Conservation (phyloP, 2,888 invertebrate genomes). For the Taenaris catops region DNA sequence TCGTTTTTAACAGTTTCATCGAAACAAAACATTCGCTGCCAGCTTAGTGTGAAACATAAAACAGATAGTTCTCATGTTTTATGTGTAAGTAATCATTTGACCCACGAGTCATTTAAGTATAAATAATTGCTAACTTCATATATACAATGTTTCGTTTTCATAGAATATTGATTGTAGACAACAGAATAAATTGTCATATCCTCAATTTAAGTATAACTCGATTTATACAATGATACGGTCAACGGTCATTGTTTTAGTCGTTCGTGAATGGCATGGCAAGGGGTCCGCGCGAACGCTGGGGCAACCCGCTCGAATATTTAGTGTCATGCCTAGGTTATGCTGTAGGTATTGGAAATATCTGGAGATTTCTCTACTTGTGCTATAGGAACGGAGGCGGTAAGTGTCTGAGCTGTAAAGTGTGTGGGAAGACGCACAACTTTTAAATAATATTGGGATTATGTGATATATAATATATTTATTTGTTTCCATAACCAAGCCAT, state of each 20-base stretch:
- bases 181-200: conserved; percentile 37
- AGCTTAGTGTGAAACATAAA: too few relatives aligned
- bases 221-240: conserved; percentile 23
- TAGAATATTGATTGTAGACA: conserved; percentile 3
- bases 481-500: too few relatives aligned
- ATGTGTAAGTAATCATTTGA: too few relatives aligned
- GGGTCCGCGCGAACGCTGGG: conserved; percentile 83
- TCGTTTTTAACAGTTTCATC: too few relatives aligned
- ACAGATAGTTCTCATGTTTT: too few relatives aligned
- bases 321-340: conserved; percentile 91
- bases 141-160: conserved; percentile 1
- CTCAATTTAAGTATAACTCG: conserved; percentile 36
- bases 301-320: conserved; percentile 87
- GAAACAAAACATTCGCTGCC: too few relatives aligned
- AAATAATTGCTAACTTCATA: conserved; percentile 16
- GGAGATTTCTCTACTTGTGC: conserved; percentile 93
- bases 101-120: too few relatives aligned
- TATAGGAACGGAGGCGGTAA: conserved; percentile 92
- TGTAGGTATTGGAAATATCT: conserved; percentile 92
- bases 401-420: conserved; percentile 31
- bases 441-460: too few relatives aligned
- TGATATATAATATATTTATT: too few relatives aligned
- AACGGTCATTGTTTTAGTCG: conserved; percentile 29
- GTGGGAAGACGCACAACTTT: too few relatives aligned
- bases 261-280: conserved; percentile 54